Base-by-base conservation (phyloP, 2,888 invertebrate species). In the Spialia ferax region DNA sequence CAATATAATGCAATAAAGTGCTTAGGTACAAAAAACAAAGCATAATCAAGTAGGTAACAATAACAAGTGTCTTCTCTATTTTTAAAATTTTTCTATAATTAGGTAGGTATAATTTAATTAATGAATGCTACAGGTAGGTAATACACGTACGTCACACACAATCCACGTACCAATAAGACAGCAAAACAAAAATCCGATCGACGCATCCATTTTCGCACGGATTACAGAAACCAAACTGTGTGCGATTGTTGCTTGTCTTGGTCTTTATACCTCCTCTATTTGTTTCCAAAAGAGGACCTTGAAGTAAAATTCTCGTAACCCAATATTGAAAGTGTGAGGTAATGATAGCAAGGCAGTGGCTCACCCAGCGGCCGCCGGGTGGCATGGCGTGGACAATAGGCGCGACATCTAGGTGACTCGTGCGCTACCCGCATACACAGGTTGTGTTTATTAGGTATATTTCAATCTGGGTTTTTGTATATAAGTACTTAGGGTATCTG, bases 241-340 rank as follows among this genome's bases (percentile, higher is more conserved):
- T 77, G 74, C 77, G 83, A 86, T 87, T 88, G 87, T 87, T 84
- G 85, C 79, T 81, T 82, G 91, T 87, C 86, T 88, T 90, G 83
- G 83, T 84, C 88, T 93, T 93, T 93, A 93, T 93, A 93, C 91
- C 87, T 83, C 87, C 81, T 82, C 87, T 92, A 89, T 93, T 91
- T 92, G 84, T 86, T 89, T 88, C 93, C 84, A 91, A 91, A 89
- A 85, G 88, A 81, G 84, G 86, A 83, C 93, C 93, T 93, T 93
- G 93, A 89, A 88, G 90, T 85, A 91, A 91, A 91, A 89, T 93
- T 91, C 91, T 93, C 89, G 93, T 93, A 93, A 91, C 89, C 90
- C 90, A 91, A 91, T 93, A 93, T 93, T 89, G 93, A 87, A 88
- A 88, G 91, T 90, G 84, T 93, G 93, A 93, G 90, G 93, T 93